Base-by-base conservation (phyloP, 2,113 vertebrate genomes). In the Poeciliopsis prolifica region DNA sequence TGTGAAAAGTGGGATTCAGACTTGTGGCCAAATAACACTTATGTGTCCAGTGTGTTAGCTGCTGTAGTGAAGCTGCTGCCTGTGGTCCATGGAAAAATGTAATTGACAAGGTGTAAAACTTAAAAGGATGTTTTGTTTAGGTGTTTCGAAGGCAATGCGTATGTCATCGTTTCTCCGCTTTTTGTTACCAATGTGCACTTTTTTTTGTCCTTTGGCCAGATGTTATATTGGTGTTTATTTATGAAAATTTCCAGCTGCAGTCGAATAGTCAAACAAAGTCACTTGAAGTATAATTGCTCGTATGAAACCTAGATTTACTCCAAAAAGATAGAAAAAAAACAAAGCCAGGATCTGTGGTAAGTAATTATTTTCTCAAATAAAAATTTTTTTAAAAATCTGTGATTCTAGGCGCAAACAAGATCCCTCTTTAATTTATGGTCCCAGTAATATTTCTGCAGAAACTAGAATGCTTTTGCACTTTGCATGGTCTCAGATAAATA, bases 11-110 rank as follows among this genome's bases (percentile, higher is more conserved):
- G 66, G 48, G 73, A 83, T 80, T 86, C 51, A 75, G 72, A 75
- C 65, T n/a, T 76, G 82, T 79, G 78, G 91, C 86, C 89, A 91
- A 91, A 87, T 80, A 68, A 75, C 69, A 58, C 77, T 51, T 54
- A 29, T 48, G 37, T 79, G 14, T 85, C 65, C 69, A 17, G 24
- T 67, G 66, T 80, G 58, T 61, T 71, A 44, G 28, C 54, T 13
- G 37, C 60, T 58, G 74, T 72, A 48, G 28, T 61, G n/a, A 61
- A 69, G 14, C 28, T 74, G 30, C 65, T 54, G 80, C 70, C 51
- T 42, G 62, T 54, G 33, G 29, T 24, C 60, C 30, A 22, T 12
- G 13, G 15, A 5, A 37, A 68, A 31, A 77, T 22, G 7, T 30
- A n/a, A 72, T n/a, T 68, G 70, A 28, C 35, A 5, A 0, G n/a